A percentile compares a stretch with the other conserved stretches of the same genome.
Evolutionary conservation across 2,113 vertebrate species (phyloP).

Genomic region (Archilochus colubris): DNA sequence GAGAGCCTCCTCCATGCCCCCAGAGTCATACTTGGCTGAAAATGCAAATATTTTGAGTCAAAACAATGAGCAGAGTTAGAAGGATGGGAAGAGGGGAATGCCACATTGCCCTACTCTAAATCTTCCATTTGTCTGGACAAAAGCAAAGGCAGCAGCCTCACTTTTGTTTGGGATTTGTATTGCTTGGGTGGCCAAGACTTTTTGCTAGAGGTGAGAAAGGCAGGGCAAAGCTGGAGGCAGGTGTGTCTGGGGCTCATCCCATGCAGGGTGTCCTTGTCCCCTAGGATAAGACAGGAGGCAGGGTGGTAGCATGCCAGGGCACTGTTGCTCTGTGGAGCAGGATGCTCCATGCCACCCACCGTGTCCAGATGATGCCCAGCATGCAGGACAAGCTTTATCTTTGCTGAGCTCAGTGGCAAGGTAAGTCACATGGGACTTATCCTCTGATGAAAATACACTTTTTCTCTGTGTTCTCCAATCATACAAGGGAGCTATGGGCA

Average conservation of each 20-base stretch:
- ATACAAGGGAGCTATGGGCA: background rate
- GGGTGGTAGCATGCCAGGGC: background rate
- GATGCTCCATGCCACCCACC: background rate
- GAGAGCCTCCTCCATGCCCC: background rate
- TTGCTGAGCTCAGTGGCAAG: background rate
- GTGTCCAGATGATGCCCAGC: background rate
- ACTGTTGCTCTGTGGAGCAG: accelerated
- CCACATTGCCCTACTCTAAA: background rate
- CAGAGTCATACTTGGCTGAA: background rate
- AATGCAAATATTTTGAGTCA: background rate
- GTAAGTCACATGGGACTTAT: background rate
- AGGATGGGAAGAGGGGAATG: background rate
- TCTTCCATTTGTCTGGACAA: background rate
- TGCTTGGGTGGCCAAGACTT: background rate
- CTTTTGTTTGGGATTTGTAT: background rate
- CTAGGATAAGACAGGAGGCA: background rate
- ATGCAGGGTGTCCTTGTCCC: accelerated
- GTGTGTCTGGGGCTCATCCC: background rate
- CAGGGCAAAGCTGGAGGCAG: background rate
- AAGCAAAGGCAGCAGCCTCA: background rate
- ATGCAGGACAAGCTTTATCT: background rate
- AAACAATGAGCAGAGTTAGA: background rate
- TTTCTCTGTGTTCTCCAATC: slow-evolving; percentile 6
- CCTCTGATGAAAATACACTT: background rate
- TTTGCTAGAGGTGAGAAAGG: background rate